Evolutionary conservation across 2,797 vertebrate species (phyloP).

Genomic region (Myioborus melanocephalus): DNA sequence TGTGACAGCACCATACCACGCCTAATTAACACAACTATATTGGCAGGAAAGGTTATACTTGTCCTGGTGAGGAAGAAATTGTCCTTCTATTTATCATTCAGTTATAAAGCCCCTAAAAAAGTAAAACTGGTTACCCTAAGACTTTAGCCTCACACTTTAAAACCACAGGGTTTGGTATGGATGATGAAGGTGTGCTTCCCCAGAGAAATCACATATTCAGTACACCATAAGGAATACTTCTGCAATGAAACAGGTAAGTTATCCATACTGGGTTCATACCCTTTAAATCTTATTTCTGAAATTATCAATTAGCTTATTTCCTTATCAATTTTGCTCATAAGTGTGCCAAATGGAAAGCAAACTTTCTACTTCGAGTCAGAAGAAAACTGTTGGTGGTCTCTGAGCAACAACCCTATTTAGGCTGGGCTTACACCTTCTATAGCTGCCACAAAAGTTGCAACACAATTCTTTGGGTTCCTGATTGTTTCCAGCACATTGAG

Average conservation of each 20-base stretch:
- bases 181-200: background rate
- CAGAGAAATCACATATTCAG: background rate
- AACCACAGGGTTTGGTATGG: background rate
- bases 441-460: background rate
- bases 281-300: background rate
- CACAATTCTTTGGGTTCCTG: background rate
- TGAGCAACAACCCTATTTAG: fast-evolving
- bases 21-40: background rate
- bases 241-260: background rate
- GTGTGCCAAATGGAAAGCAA: background rate
- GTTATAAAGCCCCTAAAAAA: background rate
- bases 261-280: background rate
- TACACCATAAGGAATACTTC: background rate
- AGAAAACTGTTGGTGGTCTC: fast-evolving
- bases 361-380: background rate
- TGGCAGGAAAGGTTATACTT: background rate
- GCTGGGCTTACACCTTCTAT: background rate
- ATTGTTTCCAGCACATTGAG: background rate
- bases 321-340: background rate
- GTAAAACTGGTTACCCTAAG: background rate
- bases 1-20: fast-evolving
- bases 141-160: background rate
- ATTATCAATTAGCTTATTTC: background rate
- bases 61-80: background rate
- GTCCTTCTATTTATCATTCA: background rate